A percentile compares a stretch with the other conserved stretches of the same genome.
Evolutionary conservation across 2,888 invertebrate species (phyloP).

Genomic region (Cephonodes hylas): DNA sequence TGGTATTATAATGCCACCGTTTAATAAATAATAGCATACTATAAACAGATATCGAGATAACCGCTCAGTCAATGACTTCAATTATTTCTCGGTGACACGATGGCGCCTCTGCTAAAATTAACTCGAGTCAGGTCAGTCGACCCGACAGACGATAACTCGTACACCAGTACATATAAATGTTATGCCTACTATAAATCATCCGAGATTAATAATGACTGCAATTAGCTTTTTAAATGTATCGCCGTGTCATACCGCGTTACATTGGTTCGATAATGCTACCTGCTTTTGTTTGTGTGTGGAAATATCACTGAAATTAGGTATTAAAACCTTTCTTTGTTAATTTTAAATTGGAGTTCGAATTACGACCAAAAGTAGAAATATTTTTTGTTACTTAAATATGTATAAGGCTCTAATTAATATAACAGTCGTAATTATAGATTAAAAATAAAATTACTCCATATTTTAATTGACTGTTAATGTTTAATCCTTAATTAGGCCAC

Average conservation of each 20-base stretch:
- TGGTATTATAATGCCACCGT: not conserved
- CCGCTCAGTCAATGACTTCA: conserved; percentile 54
- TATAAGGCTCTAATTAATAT: no score
- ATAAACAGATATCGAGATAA: conserved; percentile 21
- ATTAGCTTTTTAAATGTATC: not conserved
- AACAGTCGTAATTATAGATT: no score
- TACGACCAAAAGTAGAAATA: no score
- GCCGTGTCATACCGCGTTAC: not conserved
- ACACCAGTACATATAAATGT: not conserved
- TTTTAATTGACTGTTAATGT: no score
- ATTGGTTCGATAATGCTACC: not conserved
- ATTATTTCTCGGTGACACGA: conserved; percentile 36
- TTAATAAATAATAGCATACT: not conserved
- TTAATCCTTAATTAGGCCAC: no score
- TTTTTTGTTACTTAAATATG: no score
- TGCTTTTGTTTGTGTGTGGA: not conserved
- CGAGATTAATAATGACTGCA: not conserved
- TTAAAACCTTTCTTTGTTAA: no score
- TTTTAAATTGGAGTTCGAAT: no score
- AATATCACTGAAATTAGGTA: not conserved
- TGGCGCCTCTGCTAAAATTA: conserved; percentile 56
- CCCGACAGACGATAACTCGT: conserved; percentile 16
- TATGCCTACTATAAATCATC: not conserved
- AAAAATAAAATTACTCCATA: no score
- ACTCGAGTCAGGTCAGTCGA: conserved; percentile 46